phyloP scores from a whole-genome alignment of 2,797 vertebrate species.

The Spinus pinus region DNA sequence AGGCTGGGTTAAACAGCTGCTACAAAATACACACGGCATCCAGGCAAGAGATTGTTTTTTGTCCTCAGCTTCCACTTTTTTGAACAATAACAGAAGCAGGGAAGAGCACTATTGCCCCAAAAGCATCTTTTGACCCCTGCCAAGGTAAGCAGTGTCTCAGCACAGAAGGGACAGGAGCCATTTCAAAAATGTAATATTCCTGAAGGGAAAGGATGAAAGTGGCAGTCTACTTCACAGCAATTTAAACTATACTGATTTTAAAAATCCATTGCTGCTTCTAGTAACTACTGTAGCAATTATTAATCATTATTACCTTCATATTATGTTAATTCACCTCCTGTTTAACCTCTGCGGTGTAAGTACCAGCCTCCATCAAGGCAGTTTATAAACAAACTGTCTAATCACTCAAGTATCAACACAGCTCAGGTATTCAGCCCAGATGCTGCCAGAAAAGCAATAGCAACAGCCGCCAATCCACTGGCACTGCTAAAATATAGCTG shows the following conservation, averaged over 20 bases:
- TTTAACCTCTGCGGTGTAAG: not conserved
- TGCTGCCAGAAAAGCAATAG: not conserved
- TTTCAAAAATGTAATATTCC: not conserved
- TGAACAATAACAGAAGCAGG: not conserved
- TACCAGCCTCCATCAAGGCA: not conserved
- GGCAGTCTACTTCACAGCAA: not conserved
- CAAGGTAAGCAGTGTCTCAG: not conserved
- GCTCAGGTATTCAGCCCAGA: not conserved
- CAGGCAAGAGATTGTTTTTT: not conserved
- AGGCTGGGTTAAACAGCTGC: not conserved
- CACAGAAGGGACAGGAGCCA: not conserved
- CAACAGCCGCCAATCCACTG: not conserved
- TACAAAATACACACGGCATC: not conserved
- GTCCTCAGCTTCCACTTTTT: not conserved
- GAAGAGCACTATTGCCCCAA: not conserved
- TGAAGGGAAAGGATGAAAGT: not conserved
- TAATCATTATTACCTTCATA: not conserved
- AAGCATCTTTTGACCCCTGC: not conserved
- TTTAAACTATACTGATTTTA: not conserved
- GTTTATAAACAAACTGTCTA: not conserved
- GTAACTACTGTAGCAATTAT: not conserved
- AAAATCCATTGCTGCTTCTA: not conserved
- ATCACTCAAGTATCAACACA: not conserved
- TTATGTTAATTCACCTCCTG: not conserved
- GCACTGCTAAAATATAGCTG: not conserved